These are phyloP conservation scores for Xylocampa areola DNA, from an alignment of 2,888 invertebrate genomes.

Conservation along the genomic window DNA sequence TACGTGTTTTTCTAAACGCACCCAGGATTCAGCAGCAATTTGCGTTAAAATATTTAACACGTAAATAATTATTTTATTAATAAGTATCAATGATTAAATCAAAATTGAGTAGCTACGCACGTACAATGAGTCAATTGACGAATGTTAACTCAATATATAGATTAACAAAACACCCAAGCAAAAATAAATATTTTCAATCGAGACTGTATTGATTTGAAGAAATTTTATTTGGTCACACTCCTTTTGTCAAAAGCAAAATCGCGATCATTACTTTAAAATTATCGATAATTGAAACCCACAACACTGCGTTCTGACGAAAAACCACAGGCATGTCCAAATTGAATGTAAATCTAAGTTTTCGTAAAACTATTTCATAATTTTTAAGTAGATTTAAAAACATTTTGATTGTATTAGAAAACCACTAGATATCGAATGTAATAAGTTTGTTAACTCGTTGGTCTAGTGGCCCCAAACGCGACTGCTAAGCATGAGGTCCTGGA, in stretches of 20 bases:
- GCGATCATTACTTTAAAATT: constrained; percentile 36
- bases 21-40: too few species aligned
- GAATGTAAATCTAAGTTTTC: constrained; percentile 58
- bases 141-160: too few species aligned
- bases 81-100: not conserved
- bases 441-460: too few species aligned
- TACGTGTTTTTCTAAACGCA: too few species aligned
- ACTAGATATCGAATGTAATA: constrained; percentile 42
- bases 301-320: constrained; percentile 66
- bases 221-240: constrained; percentile 39
- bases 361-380: constrained; percentile 66
- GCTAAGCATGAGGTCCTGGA: too few species aligned
- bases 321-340: constrained; percentile 70
- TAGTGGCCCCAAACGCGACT: too few species aligned
- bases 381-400: constrained; percentile 45
- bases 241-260: constrained; percentile 28
- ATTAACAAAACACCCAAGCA: too few species aligned
- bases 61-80: too few species aligned
- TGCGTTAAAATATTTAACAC: too few species aligned
- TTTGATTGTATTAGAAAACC: constrained; percentile 53
- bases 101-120: constrained; percentile 11
- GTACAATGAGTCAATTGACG: too few species aligned
- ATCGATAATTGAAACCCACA: constrained; percentile 60
- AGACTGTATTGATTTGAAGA: too few species aligned
- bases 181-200: too few species aligned